Evolutionary conservation across 2,113 vertebrate genomes (phyloP), one percentile per base, ranked within the genome.

Genomic region (Apteryx owenii): DNA sequence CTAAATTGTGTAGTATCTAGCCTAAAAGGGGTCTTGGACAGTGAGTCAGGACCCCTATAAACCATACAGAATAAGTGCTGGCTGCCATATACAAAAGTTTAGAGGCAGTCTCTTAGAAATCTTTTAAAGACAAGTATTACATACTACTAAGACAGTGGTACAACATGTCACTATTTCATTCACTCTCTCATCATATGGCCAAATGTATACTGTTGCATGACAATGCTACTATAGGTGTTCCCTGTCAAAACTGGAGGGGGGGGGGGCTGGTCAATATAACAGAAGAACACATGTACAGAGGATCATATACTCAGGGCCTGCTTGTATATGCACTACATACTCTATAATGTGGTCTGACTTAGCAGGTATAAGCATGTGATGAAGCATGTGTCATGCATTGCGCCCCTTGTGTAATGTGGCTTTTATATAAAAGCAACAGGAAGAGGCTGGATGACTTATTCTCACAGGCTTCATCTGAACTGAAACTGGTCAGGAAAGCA

Each of bases 401-500:
- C 15, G 14, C 4, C 28, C 46, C 31, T 10, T 0, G 1, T 9
- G 28, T 3, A 48, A 71, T 0, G 18, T 13, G 73, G 3, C 2
- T 56, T 76, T 76, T n/a, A 81, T 42, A 48, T 29, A 82, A 51
- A 18, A 38, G 31, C 48, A 78, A 26, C 10, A 33, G 22, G 58
- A 15, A 87, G 85, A 83, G 53, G 48, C 25, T 69, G 44, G 46
- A 51, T 76, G 50, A 38, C 16, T 51, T 48, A 26, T 19, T 60
- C 29, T 61, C 51, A 71, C 2, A 64, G 77, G 54, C 31, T 85
- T 76, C 65, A 31, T 10, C 78, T 69, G 48, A 75, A 44, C 26
- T 36, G 23, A 46, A 81, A 68, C 22, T 21, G 36, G 17, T 72
- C 14, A 72, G 62, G 40, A 76, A 88, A 48, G 25, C 7, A 68